Base-by-base conservation (phyloP, 2,888 invertebrate genomes). In the Dolichomitus sp. region DNA sequence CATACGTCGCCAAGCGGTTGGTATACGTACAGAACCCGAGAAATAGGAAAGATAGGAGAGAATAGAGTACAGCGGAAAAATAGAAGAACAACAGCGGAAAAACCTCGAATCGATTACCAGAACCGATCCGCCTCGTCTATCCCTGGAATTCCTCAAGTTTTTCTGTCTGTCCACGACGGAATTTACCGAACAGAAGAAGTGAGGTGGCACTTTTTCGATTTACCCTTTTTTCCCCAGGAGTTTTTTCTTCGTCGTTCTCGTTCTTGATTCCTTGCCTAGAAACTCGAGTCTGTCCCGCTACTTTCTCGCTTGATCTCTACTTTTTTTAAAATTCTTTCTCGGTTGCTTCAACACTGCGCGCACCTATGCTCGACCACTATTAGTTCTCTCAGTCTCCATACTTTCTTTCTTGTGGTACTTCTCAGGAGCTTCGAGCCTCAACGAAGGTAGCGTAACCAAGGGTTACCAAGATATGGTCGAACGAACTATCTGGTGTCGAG, bases 331-430 rank as follows among this genome's bases (percentile, higher is more conserved):
- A 59, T 59, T 72, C 72, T 66, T 81, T 77, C 72, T 65, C 73
- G 70, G 70, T 84, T 83, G 82, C 81, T 83, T 19, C 81, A 75
- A 70, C 57, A 33, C 61, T 45, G 63, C 52, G 63, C 69, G 69
- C 40, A 37, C 59, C 74, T 45, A 69, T 63, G 50, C 68, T 61
- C 63, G 74, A 30, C 59, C 42, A n/a, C 40, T 42, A 50, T 74
- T 63, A 50, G 27, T 52, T 72, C 48, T 63, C 40, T 27, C 27
- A 68, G 68, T 57, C 66, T 54, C 61, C 80, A 50, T 33, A 57
- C 63, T 17, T 66, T 63, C 57, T 45, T 66, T 74, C 83, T 85
- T 86, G 79, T 82, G 78, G 81, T 68, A 80, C 72, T 70, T 54
- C 57, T 72, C 48, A 23, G 17, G 68, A 45, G 52, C 42, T 81